Percentiles rank a stretch among this genome's conserved stretches.
Conservation (phyloP, 1,140 invertebrate species). For the Papilio xuthus region DNA sequence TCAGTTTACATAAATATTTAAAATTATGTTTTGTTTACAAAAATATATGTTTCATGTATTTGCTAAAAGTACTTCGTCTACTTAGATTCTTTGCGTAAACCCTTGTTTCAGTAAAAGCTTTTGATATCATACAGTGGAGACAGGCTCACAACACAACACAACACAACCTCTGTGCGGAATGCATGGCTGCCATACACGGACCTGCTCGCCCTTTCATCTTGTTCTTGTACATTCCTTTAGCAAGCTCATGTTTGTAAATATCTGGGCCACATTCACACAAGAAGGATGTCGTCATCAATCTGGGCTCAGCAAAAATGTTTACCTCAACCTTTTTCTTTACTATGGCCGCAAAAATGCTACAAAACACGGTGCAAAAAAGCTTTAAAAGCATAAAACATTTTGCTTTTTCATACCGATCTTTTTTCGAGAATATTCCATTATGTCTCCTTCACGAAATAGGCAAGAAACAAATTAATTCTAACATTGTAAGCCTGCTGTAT, state of each 20-base stretch:
- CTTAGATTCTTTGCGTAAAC: background rate
- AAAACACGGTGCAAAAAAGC: too few species aligned
- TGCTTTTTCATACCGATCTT: too few species aligned
- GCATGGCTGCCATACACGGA: background rate
- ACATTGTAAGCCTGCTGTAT: background rate
- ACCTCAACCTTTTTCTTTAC: too few species aligned
- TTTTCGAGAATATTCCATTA: too few species aligned
- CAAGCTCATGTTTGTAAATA: background rate
- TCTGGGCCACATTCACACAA: background rate
- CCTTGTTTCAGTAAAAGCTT: background rate
- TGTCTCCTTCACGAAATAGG: background rate
- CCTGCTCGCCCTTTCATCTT: background rate
- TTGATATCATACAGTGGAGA: background rate
- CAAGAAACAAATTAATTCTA: background rate
- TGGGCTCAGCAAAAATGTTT: too few species aligned
- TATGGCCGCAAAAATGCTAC: too few species aligned
- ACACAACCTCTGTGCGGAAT: background rate
- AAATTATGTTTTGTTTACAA: too few species aligned
- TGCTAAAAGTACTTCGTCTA: background rate
- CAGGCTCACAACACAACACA: background rate
- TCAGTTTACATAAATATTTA: too few species aligned
- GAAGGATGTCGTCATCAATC: background rate
- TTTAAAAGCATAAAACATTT: too few species aligned
- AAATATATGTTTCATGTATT: background rate
- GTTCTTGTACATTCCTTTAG: background rate